Percentiles rank a stretch among this genome's conserved stretches.
These are phyloP conservation scores for Dromaius novaehollandiae DNA, from an alignment of 2,113 vertebrate genomes.

Conservation along the genomic window DNA sequence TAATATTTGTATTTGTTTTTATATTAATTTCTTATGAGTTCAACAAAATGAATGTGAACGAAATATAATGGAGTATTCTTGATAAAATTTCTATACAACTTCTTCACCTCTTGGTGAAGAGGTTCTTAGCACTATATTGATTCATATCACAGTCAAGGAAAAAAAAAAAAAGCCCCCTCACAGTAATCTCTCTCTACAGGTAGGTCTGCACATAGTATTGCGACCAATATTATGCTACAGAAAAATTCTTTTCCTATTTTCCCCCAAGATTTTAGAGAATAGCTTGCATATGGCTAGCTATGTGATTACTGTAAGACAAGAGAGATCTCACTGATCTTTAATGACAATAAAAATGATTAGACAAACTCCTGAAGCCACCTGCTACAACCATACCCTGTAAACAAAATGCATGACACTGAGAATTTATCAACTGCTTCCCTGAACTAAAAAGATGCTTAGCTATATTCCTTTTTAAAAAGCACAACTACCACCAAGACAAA, in stretches of 20 bases:
- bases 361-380: neutral
- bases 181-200: neutral
- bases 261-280: neutral
- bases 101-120: conserved; percentile 13
- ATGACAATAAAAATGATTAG: neutral
- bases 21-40: conserved; percentile 3
- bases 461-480: neutral
- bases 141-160: neutral
- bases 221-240: neutral
- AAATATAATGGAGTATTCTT: neutral
- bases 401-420: neutral
- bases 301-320: neutral
- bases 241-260: neutral
- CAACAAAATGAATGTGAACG: conserved; percentile 5
- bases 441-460: neutral
- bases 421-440: neutral
- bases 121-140: neutral
- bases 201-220: neutral
- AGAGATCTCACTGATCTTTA: neutral
- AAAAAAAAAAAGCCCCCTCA: neutral
- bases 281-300: neutral
- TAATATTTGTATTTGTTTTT: neutral
- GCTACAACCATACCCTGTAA: neutral
- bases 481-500: neutral
- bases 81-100: neutral